These are phyloP conservation scores for Leptobrachium ailaonicum DNA, from an alignment of 2,113 vertebrate genomes.

Conservation along the genomic window DNA sequence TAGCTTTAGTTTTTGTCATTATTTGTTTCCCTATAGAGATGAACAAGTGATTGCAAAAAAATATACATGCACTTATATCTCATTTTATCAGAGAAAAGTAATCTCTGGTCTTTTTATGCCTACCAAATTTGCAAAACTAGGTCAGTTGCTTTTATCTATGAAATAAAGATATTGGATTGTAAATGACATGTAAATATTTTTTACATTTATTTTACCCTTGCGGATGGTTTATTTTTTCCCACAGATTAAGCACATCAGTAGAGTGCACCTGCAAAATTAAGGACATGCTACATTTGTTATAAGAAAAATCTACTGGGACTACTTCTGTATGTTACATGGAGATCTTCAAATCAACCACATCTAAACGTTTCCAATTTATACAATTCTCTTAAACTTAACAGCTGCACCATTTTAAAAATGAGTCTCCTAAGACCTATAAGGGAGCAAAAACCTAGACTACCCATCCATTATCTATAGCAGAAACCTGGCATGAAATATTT, in stretches of 20 bases:
- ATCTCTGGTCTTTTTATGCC: not conserved
- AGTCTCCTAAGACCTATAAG: slow-evolving; percentile 68
- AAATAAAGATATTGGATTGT: not conserved
- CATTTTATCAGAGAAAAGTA: not conserved
- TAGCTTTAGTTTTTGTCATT: too few species aligned
- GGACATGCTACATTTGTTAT: slow-evolving; percentile 62
- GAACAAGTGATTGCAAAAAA: not conserved
- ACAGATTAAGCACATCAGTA: slow-evolving; percentile 42
- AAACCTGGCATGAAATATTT: slow-evolving; percentile 63
- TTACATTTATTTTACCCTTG: slow-evolving; percentile 47
- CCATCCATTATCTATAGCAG: slow-evolving; percentile 75
- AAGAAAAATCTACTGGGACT: slow-evolving; percentile 57
- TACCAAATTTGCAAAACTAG: not conserved
- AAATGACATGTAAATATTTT: slow-evolving; percentile 22
- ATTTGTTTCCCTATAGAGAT: too few species aligned
- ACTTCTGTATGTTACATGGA: slow-evolving; percentile 58
- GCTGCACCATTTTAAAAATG: slow-evolving; percentile 73
- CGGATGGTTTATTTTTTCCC: slow-evolving; percentile 52
- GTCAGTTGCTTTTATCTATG: not conserved
- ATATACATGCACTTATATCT: not conserved
- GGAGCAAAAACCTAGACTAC: slow-evolving; percentile 66
- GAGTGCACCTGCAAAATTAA: slow-evolving; percentile 50
- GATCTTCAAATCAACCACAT: slow-evolving; percentile 58
- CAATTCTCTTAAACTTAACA: slow-evolving; percentile 75
- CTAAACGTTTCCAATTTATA: slow-evolving; percentile 62